A percentile compares a stretch with the other conserved stretches of the same genome.
phyloP scores from a whole-genome alignment of 2,888 invertebrate genomes.

The Drosophila aldrichi region DNA sequence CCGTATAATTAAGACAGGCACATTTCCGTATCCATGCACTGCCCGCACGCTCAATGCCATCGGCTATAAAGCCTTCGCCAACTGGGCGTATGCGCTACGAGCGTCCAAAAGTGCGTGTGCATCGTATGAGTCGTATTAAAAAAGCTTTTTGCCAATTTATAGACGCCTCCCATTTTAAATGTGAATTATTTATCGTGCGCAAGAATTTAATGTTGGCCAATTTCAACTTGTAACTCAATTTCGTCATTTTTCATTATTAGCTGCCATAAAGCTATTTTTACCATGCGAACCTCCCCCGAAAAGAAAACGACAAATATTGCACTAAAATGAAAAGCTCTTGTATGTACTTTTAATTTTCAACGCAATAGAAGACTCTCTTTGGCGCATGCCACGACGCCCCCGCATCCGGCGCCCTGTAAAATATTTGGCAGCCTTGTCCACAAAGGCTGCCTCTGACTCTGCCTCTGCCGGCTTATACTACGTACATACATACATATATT shows the following conservation, averaged over 20 bases:
- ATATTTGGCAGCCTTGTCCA: constrained; percentile 32
- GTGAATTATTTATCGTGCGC: constrained; percentile 66
- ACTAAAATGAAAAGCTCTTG: constrained; percentile 12
- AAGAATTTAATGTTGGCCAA: constrained; percentile 62
- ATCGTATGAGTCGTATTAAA: constrained; percentile 19
- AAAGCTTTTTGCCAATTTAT: constrained; percentile 41
- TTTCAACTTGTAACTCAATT: constrained; percentile 65
- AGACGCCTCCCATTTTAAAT: constrained; percentile 58
- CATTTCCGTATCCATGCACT: constrained; percentile 25
- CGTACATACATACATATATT: constrained; percentile 15
- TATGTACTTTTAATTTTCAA: constrained; percentile 31
- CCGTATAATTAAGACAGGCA: constrained; percentile 62
- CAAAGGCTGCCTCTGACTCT: constrained; percentile 40
- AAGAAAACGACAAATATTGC: constrained; percentile 39
- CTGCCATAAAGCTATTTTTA: constrained; percentile 49
- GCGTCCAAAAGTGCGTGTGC: constrained; percentile 32
- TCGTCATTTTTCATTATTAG: constrained; percentile 67
- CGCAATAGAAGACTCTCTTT: constrained; percentile 26
- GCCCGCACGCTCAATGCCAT: constrained; percentile 25
- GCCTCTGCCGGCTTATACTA: constrained; percentile 17
- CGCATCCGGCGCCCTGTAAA: constrained; percentile 3
- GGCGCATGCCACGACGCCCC: constrained; percentile 8
- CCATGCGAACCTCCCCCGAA: constrained; percentile 25
- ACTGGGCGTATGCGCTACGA: constrained; percentile 56
- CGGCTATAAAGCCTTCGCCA: constrained; percentile 43